Conservation (phyloP, 2,113 vertebrate genomes). For the Percina caprodes region DNA sequence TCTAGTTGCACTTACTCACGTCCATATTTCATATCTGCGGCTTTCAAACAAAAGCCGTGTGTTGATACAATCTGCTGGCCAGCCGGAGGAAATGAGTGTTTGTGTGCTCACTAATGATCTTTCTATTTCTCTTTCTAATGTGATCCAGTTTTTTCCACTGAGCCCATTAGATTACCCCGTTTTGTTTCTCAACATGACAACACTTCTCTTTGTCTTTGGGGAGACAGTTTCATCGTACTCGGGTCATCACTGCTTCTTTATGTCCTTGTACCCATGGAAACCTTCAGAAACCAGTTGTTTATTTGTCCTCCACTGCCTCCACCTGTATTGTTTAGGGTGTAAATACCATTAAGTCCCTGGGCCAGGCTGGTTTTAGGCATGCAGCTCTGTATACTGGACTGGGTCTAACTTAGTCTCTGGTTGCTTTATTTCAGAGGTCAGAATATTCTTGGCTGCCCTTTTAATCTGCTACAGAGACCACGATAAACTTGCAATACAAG, state of each 20-base stretch:
- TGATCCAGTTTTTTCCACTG: conserved; percentile 60
- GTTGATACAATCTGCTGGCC: conserved; percentile 80
- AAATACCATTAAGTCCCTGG: conserved; percentile 24
- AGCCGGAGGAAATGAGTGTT: conserved; percentile 75
- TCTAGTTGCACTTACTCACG: conserved; percentile 59
- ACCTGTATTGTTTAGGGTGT: conserved; percentile 21
- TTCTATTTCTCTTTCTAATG: conserved; percentile 73
- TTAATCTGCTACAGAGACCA: conserved; percentile 29
- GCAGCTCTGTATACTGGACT: conserved; percentile 28
- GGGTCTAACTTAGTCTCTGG: conserved; percentile 32
- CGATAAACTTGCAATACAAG: neutral
- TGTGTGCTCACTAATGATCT: conserved; percentile 73
- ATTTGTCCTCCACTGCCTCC: too few relatives aligned
- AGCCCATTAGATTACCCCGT: conserved; percentile 56
- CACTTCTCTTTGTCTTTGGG: conserved; percentile 33
- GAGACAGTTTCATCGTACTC: conserved; percentile 20
- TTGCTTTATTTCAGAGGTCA: conserved; percentile 34
- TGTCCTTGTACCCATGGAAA: too few relatives aligned
- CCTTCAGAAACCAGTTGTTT: too few relatives aligned
- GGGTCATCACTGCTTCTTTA: neutral
- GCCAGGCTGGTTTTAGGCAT: conserved; percentile 19
- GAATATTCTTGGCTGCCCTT: conserved; percentile 32
- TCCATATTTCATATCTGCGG: conserved; percentile 80
- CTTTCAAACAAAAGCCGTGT: conserved; percentile 80
- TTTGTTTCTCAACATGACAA: conserved; percentile 58